Evolutionary conservation across 2,797 vertebrate species (phyloP), one percentile per base, ranked within the genome.

Genomic region (Phalanger gymnotis): DNA sequence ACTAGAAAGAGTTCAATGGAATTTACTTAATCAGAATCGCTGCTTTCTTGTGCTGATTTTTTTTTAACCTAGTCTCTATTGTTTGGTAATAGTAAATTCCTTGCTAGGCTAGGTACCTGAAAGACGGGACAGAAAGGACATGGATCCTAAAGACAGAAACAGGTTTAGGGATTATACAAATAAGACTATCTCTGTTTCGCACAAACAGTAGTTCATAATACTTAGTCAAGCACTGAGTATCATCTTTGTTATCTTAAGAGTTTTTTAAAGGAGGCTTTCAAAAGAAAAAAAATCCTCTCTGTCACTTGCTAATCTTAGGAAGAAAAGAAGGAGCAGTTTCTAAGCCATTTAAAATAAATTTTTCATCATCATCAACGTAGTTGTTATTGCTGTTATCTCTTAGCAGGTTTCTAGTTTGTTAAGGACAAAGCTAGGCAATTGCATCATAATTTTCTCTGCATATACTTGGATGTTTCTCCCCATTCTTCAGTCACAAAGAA

Each of bases 1-100:
- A 98, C 98, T 99, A 99, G 98, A 99, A 99, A 99, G 98, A 99
- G 98, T 99, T 99, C 98, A 98, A 98, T 98, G 97, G 98, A 99
- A 99, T 99, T 99, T 99, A 99, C 98, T 99, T 99, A 99, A 99
- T 99, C 98, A 99, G 98, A 98, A 98, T 98, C 98, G 98, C 98
- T 98, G 97, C 97, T 98, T 98, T 98, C 98, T 98, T 97, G 47
- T 98, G 97, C 96, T 98, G 98, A 97, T 98, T 97, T 98, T 97
- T 98, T 98, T 97, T 98, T 89, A 54, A 97, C 96, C 47, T 97
- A 93, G 95, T 98, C 97, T 93, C 96, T 94, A 97, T 96, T 97
- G 98, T 98, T 96, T 97, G 96, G 94, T 98, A 98, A 98, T 96
- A 98, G 97, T 96, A 98, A 98, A 97, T 97, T 95, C 95, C 96